A percentile compares a stretch with the other conserved stretches of the same genome.
Evolutionary conservation across 2,797 vertebrate species (phyloP).

Genomic region (Myotis planiceps): DNA sequence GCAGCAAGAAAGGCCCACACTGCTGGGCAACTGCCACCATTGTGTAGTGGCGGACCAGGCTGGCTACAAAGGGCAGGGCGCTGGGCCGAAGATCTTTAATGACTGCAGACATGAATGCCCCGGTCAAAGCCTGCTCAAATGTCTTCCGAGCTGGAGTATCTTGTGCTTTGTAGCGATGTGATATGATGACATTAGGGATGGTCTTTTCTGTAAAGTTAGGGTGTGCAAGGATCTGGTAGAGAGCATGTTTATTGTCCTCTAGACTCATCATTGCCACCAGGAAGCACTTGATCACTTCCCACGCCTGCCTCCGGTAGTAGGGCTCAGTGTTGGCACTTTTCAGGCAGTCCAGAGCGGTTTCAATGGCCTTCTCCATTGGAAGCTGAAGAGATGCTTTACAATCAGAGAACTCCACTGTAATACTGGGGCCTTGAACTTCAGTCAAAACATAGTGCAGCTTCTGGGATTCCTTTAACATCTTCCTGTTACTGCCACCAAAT

Average conservation of each 20-base stretch:
- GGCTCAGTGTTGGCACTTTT: constrained; percentile 99
- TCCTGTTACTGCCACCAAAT: constrained; percentile 98
- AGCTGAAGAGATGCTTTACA: constrained; percentile 99
- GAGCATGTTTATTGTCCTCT: constrained; percentile 97
- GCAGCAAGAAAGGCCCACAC: constrained; percentile 98
- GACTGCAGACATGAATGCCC: constrained; percentile 99
- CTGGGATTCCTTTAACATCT: constrained; percentile 99
- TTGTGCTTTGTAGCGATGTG: constrained; percentile 98
- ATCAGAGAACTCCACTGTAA: constrained; percentile 97
- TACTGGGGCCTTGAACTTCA: constrained; percentile 97
- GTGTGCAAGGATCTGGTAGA: constrained; percentile 98
- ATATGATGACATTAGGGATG: constrained; percentile 98
- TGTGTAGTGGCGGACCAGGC: constrained; percentile 97
- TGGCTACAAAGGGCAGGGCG: constrained; percentile 97
- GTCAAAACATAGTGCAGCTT: constrained; percentile 96
- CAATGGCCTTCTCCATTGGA: constrained; percentile 99
- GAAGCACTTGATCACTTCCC: constrained; percentile 99
- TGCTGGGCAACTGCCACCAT: constrained; percentile 99
- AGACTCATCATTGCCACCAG: constrained; percentile 98
- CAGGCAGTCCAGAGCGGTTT: constrained; percentile 97
- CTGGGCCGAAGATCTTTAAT: constrained; percentile 99
- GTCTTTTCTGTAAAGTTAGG: constrained; percentile 98
- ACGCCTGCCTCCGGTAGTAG: constrained; percentile 97
- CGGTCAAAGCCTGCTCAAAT: constrained; percentile 97
- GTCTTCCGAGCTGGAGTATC: constrained; percentile 97